Conservation (phyloP, 2,113 vertebrate species). For the Nothoprocta perdicaria region DNA sequence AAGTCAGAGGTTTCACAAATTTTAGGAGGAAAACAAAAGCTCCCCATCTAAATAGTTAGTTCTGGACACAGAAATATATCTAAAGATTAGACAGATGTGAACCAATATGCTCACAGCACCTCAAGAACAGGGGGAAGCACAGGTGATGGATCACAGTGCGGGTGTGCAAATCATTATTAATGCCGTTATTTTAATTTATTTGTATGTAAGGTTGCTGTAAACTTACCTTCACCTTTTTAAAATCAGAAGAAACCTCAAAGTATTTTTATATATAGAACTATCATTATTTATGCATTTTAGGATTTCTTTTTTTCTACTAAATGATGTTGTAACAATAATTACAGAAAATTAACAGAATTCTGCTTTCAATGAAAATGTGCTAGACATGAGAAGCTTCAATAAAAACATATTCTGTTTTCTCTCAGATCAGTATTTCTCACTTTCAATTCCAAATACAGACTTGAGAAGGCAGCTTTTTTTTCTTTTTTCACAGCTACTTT, state of each 20-base stretch:
- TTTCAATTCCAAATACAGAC: background rate
- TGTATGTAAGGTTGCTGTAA: background rate
- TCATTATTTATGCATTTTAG: background rate
- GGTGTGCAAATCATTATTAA: no score
- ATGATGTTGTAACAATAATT: background rate
- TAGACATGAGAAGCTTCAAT: background rate
- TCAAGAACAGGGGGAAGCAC: fast-evolving
- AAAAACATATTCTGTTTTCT: background rate
- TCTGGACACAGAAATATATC: background rate
- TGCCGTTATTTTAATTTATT: background rate
- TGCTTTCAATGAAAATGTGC: background rate
- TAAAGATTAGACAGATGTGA: no score
- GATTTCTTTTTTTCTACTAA: background rate
- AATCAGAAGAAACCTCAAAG: background rate
- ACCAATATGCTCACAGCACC: no score
- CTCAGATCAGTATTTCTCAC: background rate
- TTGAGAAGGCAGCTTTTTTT: background rate
- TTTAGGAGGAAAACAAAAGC: background rate
- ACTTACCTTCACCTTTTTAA: background rate
- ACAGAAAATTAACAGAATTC: background rate
- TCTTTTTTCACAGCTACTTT: background rate
- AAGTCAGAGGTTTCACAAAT: background rate
- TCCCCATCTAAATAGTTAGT: background rate
- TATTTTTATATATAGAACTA: background rate
- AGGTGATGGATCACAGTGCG: background rate